Base-by-base conservation (phyloP, 2,113 vertebrate species). In the Phoxinus phoxinus region DNA sequence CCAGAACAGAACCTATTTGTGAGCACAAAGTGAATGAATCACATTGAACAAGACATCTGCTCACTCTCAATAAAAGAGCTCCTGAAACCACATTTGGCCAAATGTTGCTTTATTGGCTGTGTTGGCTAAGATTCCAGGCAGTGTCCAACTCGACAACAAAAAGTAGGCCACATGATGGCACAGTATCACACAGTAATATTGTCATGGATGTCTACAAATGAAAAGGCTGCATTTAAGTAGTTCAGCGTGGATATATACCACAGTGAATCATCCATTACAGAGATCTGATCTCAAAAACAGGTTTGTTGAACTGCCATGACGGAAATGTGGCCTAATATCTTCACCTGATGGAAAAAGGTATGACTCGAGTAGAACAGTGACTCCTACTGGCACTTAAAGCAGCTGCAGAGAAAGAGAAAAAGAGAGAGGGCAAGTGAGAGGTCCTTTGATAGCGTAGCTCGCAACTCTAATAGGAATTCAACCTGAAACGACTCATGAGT, bases 321-420 rank as follows among this genome's bases (percentile, higher is more conserved):
- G 11, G 19, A 56, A 56, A 56, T 77, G 27, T 35, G 9, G 27
- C 81, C 25, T 61, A 84, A 63, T 32, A 48, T 63, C 25, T 75
- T 48, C n/a, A 63, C 25, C 58, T 77, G 56, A 63, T 77, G 72
- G 1, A 76, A 30, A 23, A 30, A 71, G 13, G 73, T 23, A 41
- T 44, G 41, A 77, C 44, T 44, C 0, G 3, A 81, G 72, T 72
- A 56, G 19, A 85, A 83, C 63, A 85, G 78, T 77, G 79, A 48
- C 84, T 61, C 84, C 87, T 78, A 48, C 79, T 85, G 87, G 78
- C 67, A 32, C 13, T 58, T 2, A 71, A 72, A 25, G 53, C 35
- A 88, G n/a, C 56, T 86, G 78, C 72, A 72, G 30, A 63, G 1
- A 71, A 17, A 27, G 13, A 15, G 12, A 41, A 11, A 7, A 11